These are phyloP conservation scores for Euura saliciscinereae DNA, from an alignment of 1,140 invertebrate species.

Conservation along the genomic window DNA sequence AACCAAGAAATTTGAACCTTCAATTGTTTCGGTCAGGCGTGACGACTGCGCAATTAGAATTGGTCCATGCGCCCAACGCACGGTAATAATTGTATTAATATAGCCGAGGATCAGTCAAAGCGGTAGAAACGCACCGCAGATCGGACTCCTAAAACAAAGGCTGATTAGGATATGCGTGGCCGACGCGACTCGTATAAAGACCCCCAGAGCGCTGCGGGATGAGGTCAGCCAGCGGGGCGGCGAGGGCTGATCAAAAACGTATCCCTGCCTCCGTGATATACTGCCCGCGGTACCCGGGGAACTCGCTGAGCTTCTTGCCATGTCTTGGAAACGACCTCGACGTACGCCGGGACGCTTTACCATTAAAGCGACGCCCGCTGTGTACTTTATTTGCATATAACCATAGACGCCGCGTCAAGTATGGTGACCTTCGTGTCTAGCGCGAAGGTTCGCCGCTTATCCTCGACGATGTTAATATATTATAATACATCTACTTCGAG, in stretches of 20 bases:
- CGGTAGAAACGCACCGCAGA: neutral
- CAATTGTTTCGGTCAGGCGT: neutral
- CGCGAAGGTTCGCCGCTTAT: neutral
- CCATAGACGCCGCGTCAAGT: conserved; percentile 28
- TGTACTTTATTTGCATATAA: conserved; percentile 52
- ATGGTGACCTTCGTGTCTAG: conserved; percentile 4
- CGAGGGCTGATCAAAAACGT: conserved; percentile 55
- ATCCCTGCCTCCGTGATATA: conserved; percentile 53
- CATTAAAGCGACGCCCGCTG: conserved; percentile 56
- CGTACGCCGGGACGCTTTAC: conserved; percentile 26
- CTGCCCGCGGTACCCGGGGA: conserved; percentile 37
- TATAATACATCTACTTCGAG: no score
- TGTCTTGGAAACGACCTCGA: conserved; percentile 16
- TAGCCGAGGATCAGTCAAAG: neutral
- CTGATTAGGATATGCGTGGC: conserved; percentile 51
- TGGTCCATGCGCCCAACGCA: neutral
- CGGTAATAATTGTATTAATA: neutral
- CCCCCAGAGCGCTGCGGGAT: conserved; percentile 57
- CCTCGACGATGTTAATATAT: no score
- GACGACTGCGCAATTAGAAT: neutral
- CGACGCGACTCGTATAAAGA: conserved; percentile 41
- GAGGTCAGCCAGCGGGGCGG: conserved; percentile 56
- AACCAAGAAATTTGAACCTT: neutral
- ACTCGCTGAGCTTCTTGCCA: conserved; percentile 6
- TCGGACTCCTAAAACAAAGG: conserved; percentile 44